These are phyloP conservation scores for Cetonia aurata DNA, from an alignment of 2,888 invertebrate genomes.

Conservation along the genomic window DNA sequence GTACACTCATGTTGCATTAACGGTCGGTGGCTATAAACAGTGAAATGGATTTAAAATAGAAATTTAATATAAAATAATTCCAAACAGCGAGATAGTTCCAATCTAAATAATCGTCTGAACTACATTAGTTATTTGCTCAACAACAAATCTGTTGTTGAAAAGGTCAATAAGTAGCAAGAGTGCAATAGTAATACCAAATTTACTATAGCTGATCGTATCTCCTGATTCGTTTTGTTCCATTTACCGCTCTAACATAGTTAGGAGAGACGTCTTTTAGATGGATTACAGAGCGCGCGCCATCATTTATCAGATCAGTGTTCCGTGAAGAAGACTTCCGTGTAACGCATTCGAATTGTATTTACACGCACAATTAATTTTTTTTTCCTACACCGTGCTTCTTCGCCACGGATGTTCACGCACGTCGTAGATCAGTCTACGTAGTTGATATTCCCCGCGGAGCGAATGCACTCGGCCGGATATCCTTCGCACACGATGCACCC, in stretches of 20 bases:
- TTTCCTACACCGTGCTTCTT: constrained; percentile 8
- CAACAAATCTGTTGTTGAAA: too few species aligned
- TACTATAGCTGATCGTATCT: neutral
- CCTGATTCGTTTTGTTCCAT: neutral
- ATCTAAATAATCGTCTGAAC: too few species aligned
- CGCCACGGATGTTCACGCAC: constrained; percentile 23
- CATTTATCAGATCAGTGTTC: constrained; percentile 24
- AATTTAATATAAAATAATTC: too few species aligned
- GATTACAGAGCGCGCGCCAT: constrained; percentile 23
- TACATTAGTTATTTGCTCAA: too few species aligned
- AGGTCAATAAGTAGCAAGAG: neutral
- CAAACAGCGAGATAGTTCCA: too few species aligned
- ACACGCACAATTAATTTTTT: constrained; percentile 31
- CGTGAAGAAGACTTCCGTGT: constrained; percentile 19
- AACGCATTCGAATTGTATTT: constrained; percentile 3
- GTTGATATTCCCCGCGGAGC: constrained; percentile 50
- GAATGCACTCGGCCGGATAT: constrained; percentile 55
- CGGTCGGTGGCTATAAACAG: too few species aligned
- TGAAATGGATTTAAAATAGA: too few species aligned
- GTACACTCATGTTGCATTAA: too few species aligned
- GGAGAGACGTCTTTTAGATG: neutral
- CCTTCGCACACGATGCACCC: constrained; percentile 55
- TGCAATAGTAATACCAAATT: neutral
- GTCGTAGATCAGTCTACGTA: constrained; percentile 40
- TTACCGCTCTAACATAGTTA: neutral